Evolutionary conservation across 2,113 vertebrate genomes (phyloP).

Genomic region (Psephotus haematonotus): DNA sequence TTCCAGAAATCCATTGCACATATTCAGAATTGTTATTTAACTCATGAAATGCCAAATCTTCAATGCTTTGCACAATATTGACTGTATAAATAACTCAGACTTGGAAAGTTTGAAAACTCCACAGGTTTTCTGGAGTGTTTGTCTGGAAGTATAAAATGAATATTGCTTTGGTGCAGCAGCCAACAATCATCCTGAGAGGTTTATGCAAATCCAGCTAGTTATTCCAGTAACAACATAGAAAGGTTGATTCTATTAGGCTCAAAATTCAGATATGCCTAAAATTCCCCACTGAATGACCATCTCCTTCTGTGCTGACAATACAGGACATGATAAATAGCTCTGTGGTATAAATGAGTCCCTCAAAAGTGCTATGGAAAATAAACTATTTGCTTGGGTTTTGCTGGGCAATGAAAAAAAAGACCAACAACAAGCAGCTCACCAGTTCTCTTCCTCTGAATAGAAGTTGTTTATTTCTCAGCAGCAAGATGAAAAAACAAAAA

Average conservation of each 20-base stretch:
- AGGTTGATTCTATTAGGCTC: neutral
- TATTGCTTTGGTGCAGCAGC: neutral
- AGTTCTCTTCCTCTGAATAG: neutral
- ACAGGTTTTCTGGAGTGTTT: neutral
- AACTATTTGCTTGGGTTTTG: neutral
- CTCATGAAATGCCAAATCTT: neutral
- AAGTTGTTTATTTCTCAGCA: constrained; percentile 1
- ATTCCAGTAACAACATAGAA: neutral
- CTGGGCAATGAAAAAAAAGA: neutral
- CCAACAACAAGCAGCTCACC: neutral
- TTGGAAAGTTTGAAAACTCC: neutral
- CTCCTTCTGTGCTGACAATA: neutral
- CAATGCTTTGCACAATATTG: neutral
- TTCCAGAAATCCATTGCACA: neutral
- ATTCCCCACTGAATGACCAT: neutral
- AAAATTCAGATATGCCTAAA: neutral
- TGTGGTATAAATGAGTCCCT: neutral
- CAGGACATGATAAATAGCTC: neutral
- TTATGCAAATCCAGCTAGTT: neutral
- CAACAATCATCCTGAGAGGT: neutral
- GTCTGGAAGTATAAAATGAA: neutral
- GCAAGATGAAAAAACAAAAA: neutral
- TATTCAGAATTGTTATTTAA: neutral
- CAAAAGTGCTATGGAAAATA: neutral
- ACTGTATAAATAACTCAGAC: neutral